Evolutionary conservation across 2,113 vertebrate genomes (phyloP).

Genomic region (Entelurus aequoreus): DNA sequence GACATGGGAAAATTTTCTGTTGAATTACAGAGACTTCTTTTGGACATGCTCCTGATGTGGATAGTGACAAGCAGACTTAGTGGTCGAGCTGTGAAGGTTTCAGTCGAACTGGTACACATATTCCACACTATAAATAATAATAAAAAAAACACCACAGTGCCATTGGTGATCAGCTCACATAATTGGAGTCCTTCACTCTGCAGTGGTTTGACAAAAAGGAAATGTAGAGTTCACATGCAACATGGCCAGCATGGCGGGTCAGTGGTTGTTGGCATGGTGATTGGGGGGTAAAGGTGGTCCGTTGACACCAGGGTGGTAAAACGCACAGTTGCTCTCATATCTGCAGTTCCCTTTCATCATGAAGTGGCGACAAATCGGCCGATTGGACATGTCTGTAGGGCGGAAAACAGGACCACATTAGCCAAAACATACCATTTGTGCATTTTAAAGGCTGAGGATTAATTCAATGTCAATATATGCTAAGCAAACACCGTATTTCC

Average conservation of each 20-base stretch:
- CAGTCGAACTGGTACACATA: conserved; percentile 35
- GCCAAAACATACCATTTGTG: not conserved
- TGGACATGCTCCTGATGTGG: not conserved
- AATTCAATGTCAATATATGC: too few species aligned
- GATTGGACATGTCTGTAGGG: conserved; percentile 82
- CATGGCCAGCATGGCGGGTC: too few species aligned
- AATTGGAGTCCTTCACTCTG: not conserved
- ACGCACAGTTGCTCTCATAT: conserved; percentile 90
- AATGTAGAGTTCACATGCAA: not conserved
- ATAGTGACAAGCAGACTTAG: conserved; percentile 6
- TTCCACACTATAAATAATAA: conserved; percentile 6
- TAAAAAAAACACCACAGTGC: conserved; percentile 28
- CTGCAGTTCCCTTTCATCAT: conserved; percentile 93
- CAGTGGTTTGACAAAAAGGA: conserved; percentile 2
- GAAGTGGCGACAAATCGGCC: conserved; percentile 87
- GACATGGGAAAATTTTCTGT: conserved; percentile 8
- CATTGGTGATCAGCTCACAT: conserved; percentile 8
- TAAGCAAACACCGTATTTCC: too few species aligned
- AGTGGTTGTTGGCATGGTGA: conserved; percentile 47
- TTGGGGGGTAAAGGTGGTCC: conserved; percentile 81
- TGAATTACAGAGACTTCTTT: not conserved
- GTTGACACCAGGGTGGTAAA: conserved; percentile 89
- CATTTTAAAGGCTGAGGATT: too few species aligned
- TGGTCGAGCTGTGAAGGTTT: conserved; percentile 22
- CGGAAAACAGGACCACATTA: not conserved